Evolutionary conservation across 1,140 invertebrate species (phyloP), one percentile per base, ranked within the genome.

Genomic region (Ips nitidus): DNA sequence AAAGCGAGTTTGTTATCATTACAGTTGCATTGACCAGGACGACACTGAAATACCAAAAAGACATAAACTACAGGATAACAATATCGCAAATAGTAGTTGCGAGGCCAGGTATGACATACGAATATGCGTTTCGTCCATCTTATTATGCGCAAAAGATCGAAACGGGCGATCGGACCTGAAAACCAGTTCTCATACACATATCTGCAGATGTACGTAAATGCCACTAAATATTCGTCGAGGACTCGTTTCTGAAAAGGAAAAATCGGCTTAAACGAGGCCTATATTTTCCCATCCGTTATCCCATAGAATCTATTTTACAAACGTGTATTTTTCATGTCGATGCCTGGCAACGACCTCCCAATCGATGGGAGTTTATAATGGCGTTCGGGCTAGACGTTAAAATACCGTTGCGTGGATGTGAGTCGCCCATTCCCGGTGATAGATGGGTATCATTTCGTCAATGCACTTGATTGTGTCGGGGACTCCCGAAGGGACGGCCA

Each of bases 91-190:
- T 66, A 66, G 64, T 66, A 40, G 52, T 66, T 57, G 3, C 62
- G 50, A 39, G 45, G 62, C 52, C 52, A 22, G 62, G 64, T 58
- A 66, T 66, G 64, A 66, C 64, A 66, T 66, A 66, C 64, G 64
- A 66, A 66, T 66, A 66, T 66, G 64, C 57, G 64, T 66, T 64
- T 64, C 62, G 64, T 58, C 53, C 64, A 42, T 66, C 64, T 66
- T 66, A 66, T 66, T 66, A 66, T 66, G 57, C 64, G 64, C 64
- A 22, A 57, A 66, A 66, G 64, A 66, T 66, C 64, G 64, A 66
- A 58, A 38, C 38, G 22, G 47, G 59, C 37, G 53, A 66, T 42
- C 40, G 6, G 36, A 64, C 6, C 50, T 8, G 41, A 36, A 66
- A 66, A 66, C 64, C 64, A 66, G 64, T 66, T 66, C 64, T 66